Conservation (phyloP, 2,113 vertebrate genomes). For the Otus sunia region DNA sequence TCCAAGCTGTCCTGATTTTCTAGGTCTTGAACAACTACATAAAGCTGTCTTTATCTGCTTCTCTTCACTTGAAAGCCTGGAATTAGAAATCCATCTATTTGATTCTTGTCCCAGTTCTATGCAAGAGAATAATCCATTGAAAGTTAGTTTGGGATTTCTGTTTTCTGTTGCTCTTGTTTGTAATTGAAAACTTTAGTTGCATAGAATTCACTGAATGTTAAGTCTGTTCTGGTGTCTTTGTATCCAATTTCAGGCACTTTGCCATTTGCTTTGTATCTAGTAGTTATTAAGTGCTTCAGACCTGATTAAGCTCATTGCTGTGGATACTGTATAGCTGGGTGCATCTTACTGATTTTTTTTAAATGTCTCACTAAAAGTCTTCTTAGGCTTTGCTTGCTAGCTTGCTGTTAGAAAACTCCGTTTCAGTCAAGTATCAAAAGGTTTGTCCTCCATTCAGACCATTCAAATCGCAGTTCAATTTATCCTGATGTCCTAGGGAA, state of each 20-base stretch:
- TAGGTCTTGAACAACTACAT: background rate
- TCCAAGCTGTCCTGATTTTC: background rate
- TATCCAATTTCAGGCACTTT: background rate
- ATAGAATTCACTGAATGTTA: rapidly evolving
- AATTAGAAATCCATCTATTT: background rate
- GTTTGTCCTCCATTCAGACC: background rate
- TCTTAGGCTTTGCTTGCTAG: background rate
- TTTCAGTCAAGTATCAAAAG: background rate
- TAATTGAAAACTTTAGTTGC: background rate
- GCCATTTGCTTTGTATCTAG: background rate
- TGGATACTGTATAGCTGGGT: background rate
- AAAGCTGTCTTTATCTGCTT: background rate
- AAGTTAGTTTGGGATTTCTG: background rate
- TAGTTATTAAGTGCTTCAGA: background rate
- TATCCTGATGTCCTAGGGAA: background rate
- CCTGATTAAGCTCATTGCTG: rapidly evolving
- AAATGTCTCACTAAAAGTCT: background rate
- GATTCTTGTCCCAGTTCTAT: background rate
- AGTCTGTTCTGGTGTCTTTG: background rate
- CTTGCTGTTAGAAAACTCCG: background rate
- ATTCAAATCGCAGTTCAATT: background rate
- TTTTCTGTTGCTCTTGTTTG: background rate
- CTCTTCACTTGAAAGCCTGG: background rate
- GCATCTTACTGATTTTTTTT: background rate
- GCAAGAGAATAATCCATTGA: background rate